Evolutionary conservation across 2,113 vertebrate genomes (phyloP).

Genomic region (Uria lomvia): DNA sequence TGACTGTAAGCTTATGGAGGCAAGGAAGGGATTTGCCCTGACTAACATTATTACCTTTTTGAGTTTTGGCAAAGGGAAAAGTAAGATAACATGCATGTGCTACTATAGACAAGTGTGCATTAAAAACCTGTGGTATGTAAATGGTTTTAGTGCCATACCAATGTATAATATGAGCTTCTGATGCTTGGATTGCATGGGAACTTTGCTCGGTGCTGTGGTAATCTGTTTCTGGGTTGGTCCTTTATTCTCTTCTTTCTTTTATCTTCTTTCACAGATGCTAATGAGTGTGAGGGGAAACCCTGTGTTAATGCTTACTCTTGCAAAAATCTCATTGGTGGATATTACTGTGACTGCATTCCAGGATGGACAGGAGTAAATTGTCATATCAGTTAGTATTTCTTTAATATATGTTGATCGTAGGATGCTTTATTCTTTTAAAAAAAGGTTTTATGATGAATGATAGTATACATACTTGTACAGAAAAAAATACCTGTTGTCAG

Average conservation of each 20-base stretch:
- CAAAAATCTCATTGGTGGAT: conserved; percentile 99
- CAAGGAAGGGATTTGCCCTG: background rate
- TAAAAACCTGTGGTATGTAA: background rate
- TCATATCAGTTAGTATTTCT: conserved; percentile 94
- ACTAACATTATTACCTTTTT: conserved; percentile 26
- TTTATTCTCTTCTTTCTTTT: conserved; percentile 75
- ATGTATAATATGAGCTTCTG: background rate
- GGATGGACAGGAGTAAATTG: conserved; percentile 96
- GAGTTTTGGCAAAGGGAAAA: background rate
- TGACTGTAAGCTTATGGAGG: background rate
- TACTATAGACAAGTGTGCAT: background rate
- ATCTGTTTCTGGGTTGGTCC: conserved; percentile 60
- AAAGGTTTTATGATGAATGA: background rate
- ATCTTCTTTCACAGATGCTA: conserved; percentile 90
- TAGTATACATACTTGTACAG: background rate
- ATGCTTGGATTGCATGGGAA: conserved; percentile 50
- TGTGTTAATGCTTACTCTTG: conserved; percentile 96
- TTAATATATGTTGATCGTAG: conserved; percentile 17
- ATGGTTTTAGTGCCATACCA: background rate
- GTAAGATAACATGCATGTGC: conserved; percentile 13
- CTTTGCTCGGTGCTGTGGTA: conserved; percentile 54
- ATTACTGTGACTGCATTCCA: conserved; percentile 93
- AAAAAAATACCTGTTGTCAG: background rate
- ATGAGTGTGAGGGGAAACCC: conserved; percentile 91
- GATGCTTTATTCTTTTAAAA: background rate